Percentiles rank a stretch among this genome's conserved stretches.
Evolutionary conservation across 2,113 vertebrate genomes (phyloP).

Genomic region (Trematocara nigrifrons): DNA sequence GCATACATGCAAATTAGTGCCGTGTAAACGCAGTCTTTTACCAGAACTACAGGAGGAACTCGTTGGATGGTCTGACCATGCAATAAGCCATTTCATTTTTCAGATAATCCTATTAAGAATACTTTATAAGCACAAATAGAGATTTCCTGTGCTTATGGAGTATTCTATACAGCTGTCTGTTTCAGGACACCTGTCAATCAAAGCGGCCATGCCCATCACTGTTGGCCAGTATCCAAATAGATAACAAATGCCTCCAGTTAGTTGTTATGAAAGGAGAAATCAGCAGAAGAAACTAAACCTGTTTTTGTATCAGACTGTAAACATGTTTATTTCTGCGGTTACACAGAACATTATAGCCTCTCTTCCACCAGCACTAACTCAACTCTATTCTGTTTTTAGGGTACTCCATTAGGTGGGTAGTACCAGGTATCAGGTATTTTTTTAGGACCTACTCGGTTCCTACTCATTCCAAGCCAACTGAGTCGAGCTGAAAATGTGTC

Average conservation of each 20-base stretch:
- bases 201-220: background rate
- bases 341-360: background rate
- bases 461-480: background rate
- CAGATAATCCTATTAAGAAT: background rate
- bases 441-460: background rate
- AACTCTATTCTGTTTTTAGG: background rate
- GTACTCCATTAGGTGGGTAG: background rate
- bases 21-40: background rate
- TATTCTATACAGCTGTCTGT: background rate
- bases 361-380: background rate
- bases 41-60: background rate
- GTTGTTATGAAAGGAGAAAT: background rate
- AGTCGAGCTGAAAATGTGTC: background rate
- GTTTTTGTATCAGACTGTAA: background rate
- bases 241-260: background rate
- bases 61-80: background rate
- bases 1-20: background rate
- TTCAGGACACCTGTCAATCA: background rate
- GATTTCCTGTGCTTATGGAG: background rate
- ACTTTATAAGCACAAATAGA: background rate
- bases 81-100: background rate
- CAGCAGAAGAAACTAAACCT: background rate
- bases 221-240: background rate
- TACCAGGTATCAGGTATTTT: background rate
- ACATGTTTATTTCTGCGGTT: background rate